Percentiles rank a stretch among this genome's conserved stretches.
phyloP scores from a whole-genome alignment of 2,797 vertebrate species.

The Tinamus major region DNA sequence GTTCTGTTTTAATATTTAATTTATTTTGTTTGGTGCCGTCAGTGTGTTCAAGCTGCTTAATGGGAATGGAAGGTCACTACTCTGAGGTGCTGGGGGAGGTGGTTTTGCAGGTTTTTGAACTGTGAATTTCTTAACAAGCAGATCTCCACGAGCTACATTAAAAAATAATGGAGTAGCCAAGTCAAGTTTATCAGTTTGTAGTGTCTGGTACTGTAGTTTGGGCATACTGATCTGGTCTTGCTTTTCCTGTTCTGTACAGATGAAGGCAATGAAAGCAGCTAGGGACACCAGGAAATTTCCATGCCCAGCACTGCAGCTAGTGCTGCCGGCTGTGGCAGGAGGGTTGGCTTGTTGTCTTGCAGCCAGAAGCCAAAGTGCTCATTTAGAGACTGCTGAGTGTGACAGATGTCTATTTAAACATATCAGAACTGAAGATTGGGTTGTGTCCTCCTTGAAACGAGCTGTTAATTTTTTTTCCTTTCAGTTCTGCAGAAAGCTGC shows the following conservation, averaged over 20 bases:
- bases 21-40: neutral
- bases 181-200: neutral
- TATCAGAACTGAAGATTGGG: neutral
- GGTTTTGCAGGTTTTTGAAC: neutral
- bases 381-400: neutral
- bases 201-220: neutral
- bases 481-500: neutral
- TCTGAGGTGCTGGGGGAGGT: neutral
- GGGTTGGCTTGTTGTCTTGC: neutral
- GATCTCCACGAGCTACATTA: neutral
- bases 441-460: neutral
- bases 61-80: neutral
- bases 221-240: neutral
- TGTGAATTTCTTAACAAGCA: neutral
- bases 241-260: neutral
- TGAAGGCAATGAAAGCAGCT: neutral
- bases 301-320: neutral
- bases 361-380: constrained; percentile 5
- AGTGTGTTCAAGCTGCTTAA: neutral
- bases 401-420: neutral
- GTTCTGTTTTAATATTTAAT: neutral
- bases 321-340: neutral
- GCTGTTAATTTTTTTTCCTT: neutral
- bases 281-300: neutral
- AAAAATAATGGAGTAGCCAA: neutral